These are phyloP conservation scores for Drosophila mayri DNA, from an alignment of 1,140 invertebrate species.

Conservation along the genomic window DNA sequence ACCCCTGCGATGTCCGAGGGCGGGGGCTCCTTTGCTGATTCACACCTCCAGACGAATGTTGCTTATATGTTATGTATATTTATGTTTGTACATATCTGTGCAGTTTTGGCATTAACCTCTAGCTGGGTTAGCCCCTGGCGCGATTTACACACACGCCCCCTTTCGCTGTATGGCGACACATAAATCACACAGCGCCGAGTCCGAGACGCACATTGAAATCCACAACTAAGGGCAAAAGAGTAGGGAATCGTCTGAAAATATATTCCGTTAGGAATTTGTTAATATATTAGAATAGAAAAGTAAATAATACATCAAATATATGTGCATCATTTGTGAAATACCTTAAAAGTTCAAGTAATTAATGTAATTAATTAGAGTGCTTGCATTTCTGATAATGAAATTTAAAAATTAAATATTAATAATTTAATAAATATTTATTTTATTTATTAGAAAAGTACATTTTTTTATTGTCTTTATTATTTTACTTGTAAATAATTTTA, in stretches of 20 bases:
- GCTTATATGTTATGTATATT: not conserved
- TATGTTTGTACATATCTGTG: not conserved
- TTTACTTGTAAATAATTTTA: too few relatives aligned
- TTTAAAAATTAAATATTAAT: too few relatives aligned
- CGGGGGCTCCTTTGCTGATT: slow-evolving; percentile 32
- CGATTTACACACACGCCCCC: slow-evolving; percentile 56
- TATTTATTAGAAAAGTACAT: too few relatives aligned
- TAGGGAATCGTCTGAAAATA: not conserved
- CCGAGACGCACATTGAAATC: slow-evolving; percentile 35
- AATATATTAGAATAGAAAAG: not conserved
- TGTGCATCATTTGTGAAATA: not conserved
- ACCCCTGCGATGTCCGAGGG: slow-evolving; percentile 35
- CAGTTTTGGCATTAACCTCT: slow-evolving; percentile 19
- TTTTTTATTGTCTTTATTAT: not conserved
- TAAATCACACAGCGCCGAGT: slow-evolving; percentile 63
- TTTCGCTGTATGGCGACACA: slow-evolving; percentile 44
- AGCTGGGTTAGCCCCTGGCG: not conserved
- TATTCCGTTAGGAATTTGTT: not conserved
- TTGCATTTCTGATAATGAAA: too few relatives aligned
- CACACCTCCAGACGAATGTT: slow-evolving; percentile 48
- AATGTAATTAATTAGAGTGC: too few relatives aligned
- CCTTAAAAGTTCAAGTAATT: not conserved
- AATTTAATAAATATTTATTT: too few relatives aligned
- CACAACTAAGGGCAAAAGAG: not conserved
- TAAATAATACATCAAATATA: not conserved